Evolutionary conservation across 2,888 invertebrate genomes (phyloP).

Genomic region (Podabrus alpinus): DNA sequence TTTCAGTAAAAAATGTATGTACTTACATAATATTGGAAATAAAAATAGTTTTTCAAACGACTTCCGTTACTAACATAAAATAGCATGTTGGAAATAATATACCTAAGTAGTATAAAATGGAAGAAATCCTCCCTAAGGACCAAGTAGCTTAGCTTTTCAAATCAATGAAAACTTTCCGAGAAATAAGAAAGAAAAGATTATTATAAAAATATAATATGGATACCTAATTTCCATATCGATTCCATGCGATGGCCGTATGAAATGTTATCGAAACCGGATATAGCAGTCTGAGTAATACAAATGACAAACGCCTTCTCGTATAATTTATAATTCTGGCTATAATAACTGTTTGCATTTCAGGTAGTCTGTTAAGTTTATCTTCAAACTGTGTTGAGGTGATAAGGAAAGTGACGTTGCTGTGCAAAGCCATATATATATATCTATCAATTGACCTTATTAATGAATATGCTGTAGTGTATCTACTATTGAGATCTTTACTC

Average conservation of each 20-base stretch:
- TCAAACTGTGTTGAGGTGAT: slow-evolving; percentile 1
- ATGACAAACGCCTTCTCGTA: neutral
- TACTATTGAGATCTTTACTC: neutral
- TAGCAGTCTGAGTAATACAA: neutral
- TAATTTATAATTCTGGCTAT: neutral
- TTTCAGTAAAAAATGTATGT: too few species aligned
- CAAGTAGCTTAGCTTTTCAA: neutral
- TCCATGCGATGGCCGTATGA: neutral
- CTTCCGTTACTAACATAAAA: too few species aligned
- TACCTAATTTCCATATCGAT: neutral
- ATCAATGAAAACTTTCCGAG: too few species aligned
- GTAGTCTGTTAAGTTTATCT: neutral
- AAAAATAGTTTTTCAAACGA: too few species aligned
- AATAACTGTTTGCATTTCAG: neutral
- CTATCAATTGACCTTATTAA: neutral
- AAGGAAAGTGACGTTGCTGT: neutral
- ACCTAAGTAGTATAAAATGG: too few species aligned
- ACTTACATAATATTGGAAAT: too few species aligned
- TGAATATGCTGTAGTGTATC: neutral
- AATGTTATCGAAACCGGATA: neutral
- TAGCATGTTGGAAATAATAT: too few species aligned
- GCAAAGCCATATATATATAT: neutral
- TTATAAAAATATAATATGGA: neutral
- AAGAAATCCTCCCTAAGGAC: too few species aligned
- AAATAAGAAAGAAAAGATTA: neutral